Evolutionary conservation across 2,797 vertebrate genomes (phyloP).

Genomic region (Acipenser transmontanus): DNA sequence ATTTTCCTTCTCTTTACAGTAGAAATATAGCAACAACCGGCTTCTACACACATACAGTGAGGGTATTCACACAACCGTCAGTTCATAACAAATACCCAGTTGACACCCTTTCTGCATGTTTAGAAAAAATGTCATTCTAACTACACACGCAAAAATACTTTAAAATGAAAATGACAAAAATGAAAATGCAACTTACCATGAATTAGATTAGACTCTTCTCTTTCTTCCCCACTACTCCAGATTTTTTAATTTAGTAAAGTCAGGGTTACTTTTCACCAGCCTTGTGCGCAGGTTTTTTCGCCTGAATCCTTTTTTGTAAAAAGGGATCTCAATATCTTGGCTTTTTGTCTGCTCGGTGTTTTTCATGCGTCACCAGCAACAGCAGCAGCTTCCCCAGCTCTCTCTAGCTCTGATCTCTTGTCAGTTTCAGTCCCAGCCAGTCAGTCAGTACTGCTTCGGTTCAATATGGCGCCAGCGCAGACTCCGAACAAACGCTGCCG

Average conservation of each 20-base stretch:
- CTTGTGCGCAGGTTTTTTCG: slow-evolving; percentile 37
- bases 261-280: slow-evolving; percentile 58
- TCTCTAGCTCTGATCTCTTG: slow-evolving; percentile 58
- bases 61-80: slow-evolving; percentile 4
- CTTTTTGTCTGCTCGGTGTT: slow-evolving; percentile 66
- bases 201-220: slow-evolving; percentile 8
- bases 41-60: slow-evolving; percentile 14
- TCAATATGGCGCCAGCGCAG: slow-evolving; percentile 72
- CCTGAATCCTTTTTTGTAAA: slow-evolving; percentile 30
- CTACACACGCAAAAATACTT: neutral
- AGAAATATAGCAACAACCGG: slow-evolving; percentile 19
- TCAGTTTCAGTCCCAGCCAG: slow-evolving; percentile 62
- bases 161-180: slow-evolving; percentile 8
- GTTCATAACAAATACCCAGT: slow-evolving; percentile 5
- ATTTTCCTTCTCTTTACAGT: slow-evolving; percentile 48
- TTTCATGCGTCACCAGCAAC: slow-evolving; percentile 86
- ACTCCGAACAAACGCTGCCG: slow-evolving; percentile 49
- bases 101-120: neutral
- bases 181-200: slow-evolving; percentile 7
- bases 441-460: slow-evolving; percentile 56
- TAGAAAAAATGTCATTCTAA: neutral
- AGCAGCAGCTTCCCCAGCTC: slow-evolving; percentile 26
- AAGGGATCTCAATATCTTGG: slow-evolving; percentile 22
- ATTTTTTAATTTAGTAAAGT: slow-evolving; percentile 36
- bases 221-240: slow-evolving; percentile 36